These are phyloP conservation scores for Tinamus guttatus DNA, from an alignment of 2,113 vertebrate genomes.

Conservation along the genomic window DNA sequence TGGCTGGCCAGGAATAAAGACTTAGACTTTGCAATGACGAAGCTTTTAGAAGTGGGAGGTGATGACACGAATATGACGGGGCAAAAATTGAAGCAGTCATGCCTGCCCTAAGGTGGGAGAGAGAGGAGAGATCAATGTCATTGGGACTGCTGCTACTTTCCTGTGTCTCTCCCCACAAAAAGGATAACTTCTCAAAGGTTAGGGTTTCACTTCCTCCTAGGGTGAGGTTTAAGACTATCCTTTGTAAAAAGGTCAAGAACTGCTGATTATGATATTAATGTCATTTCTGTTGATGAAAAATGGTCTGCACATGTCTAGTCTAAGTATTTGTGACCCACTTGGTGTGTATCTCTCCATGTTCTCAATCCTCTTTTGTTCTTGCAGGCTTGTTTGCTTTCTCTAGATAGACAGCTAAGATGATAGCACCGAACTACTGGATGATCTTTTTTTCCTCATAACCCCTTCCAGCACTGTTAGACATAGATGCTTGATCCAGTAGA, in stretches of 20 bases:
- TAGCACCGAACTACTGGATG: neutral
- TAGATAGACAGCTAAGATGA: neutral
- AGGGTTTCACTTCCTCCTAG: neutral
- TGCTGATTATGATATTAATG: neutral
- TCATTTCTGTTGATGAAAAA: neutral
- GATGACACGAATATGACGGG: neutral
- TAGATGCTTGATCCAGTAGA: neutral
- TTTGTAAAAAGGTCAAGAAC: neutral
- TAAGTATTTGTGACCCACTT: neutral
- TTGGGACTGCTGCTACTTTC: neutral
- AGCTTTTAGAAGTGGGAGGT: neutral
- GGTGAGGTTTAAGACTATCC: rapidly evolving
- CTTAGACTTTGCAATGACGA: neutral
- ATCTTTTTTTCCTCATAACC: neutral
- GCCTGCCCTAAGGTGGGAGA: neutral
- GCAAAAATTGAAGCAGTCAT: neutral
- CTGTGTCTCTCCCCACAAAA: neutral
- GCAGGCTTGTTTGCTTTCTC: neutral
- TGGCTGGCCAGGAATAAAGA: neutral
- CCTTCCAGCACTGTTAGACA: neutral
- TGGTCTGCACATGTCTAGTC: neutral
- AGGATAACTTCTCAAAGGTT: neutral
- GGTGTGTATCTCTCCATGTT: rapidly evolving
- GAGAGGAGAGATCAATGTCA: neutral
- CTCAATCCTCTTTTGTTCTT: neutral